A percentile compares a stretch with the other conserved stretches of the same genome.
phyloP scores from a whole-genome alignment of 35 echinoderm and acorn worm species.

The Acanthaster planci region DNA sequence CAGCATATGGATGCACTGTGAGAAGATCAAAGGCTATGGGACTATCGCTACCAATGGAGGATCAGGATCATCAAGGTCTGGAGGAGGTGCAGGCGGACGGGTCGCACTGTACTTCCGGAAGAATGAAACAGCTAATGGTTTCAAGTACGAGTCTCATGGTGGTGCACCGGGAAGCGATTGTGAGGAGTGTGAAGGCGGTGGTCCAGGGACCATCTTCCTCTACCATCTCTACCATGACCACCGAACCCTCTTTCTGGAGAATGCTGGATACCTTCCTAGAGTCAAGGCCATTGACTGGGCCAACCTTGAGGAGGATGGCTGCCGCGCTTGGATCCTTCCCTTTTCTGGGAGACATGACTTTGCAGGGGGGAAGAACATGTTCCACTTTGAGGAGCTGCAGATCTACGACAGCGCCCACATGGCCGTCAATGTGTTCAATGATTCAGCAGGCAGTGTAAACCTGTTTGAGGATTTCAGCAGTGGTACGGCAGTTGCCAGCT shows the following conservation, averaged over 20 bases:
- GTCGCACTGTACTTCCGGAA: slow-evolving; percentile 72
- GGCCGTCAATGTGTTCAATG: slow-evolving; percentile 59
- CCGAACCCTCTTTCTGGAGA: slow-evolving; percentile 78
- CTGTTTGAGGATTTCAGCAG: not conserved
- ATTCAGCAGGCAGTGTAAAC: slow-evolving; percentile 37
- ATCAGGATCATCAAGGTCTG: slow-evolving; percentile 45
- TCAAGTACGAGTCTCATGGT: slow-evolving; percentile 88
- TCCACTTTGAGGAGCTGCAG: slow-evolving; percentile 91
- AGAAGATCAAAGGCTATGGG: slow-evolving; percentile 86
- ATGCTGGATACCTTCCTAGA: slow-evolving; percentile 58
- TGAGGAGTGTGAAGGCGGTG: slow-evolving; percentile 80
- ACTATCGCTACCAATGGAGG: slow-evolving; percentile 81
- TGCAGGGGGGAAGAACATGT: slow-evolving; percentile 73
- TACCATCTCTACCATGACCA: slow-evolving; percentile 84
- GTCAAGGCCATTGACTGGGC: slow-evolving; percentile 81
- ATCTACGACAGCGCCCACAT: slow-evolving; percentile 84
- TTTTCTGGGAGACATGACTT: slow-evolving; percentile 71
- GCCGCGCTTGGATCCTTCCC: slow-evolving; percentile 80
- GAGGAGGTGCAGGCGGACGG: slow-evolving; percentile 84
- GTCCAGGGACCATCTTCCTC: slow-evolving; percentile 83
- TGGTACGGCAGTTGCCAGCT: not conserved
- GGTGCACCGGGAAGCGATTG: slow-evolving; percentile 45
- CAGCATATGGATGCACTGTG: slow-evolving; percentile 95
- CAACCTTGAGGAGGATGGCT: slow-evolving; percentile 85
- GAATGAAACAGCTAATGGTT: slow-evolving; percentile 73